Conservation (phyloP, 2,797 vertebrate species). For the Acanthis flammea region DNA sequence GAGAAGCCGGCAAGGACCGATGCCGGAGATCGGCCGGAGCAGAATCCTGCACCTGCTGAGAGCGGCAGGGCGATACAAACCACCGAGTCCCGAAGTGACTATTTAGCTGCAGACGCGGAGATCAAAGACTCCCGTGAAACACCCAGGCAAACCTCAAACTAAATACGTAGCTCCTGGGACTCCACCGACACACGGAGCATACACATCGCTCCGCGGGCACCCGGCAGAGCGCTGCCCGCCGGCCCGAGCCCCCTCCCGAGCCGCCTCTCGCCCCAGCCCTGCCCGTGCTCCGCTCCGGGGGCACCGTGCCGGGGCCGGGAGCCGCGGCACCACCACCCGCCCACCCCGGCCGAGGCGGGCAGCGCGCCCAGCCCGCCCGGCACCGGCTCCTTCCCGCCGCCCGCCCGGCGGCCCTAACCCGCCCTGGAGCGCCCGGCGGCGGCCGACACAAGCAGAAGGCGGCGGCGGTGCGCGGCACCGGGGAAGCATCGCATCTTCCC, state of each 20-base stretch:
- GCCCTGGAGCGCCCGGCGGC: not conserved
- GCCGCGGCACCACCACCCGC: not conserved
- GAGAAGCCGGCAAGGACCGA: not conserved
- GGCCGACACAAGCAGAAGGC: not conserved
- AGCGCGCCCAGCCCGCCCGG: not conserved
- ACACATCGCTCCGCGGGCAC: not conserved
- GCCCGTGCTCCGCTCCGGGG: not conserved
- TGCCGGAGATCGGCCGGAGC: not conserved
- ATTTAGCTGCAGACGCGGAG: not conserved
- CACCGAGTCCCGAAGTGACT: not conserved
- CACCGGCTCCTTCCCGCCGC: not conserved
- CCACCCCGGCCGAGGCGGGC: not conserved
- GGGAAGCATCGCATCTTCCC: not conserved
- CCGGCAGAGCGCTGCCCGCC: not conserved
- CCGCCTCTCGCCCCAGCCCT: not conserved
- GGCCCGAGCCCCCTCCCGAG: not conserved
- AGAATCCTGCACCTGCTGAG: not conserved
- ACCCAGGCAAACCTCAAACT: conserved; percentile 10
- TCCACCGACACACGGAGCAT: not conserved
- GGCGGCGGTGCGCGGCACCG: not conserved
- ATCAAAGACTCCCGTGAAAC: conserved; percentile 1
- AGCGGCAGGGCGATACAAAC: not conserved
- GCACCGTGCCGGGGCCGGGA: not conserved
- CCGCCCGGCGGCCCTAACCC: not conserved
- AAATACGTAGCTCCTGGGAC: conserved; percentile 34